Evolutionary conservation across 92 coral and sea anemone species (phyloP), one percentile per base, ranked within the genome.

Genomic region (Bergia puertoricense): DNA sequence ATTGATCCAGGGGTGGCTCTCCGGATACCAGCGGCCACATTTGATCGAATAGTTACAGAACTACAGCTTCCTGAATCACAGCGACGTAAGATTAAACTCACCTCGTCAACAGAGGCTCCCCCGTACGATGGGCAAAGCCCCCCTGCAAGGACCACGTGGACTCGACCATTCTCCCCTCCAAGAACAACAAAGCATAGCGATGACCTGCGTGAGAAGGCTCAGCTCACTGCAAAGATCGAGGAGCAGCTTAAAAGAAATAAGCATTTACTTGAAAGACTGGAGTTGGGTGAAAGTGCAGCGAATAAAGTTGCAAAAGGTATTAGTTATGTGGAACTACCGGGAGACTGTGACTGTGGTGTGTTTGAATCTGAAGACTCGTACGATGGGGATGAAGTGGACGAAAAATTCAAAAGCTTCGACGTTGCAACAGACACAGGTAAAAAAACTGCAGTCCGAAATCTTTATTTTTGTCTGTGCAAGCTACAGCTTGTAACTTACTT

Each of bases 21-120:
- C 6, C 92, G 99, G 20, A 94, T 97, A 59, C 96, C 99, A 18
- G 85, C 89, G 15, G 85, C 93, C 1, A 93, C 90, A 40, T 97
- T 91, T 82, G 93, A 95, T 71, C 93, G 98, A 62, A 90, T 95
- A 30, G 95, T 93, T 6, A 91, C 95, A 40, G 99, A 97, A 79
- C 92, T 97, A 15, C 99, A 94, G 65, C 91, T 97, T 18, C 99
- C 99, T 10, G 96, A 97, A 85, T 92, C 94, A 45, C 99, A 97
- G 88, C 85, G 99, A 77, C 84, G 98, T 45, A 91, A 93, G 77
- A 94, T 94, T 7, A 85, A 89, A n/a, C 91, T 95, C 14, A 91
- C 89, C 20, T 87, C 95, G 48, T 88, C 93, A 59, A 82, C 93
- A 30, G 89, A 83, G 22, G 86, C 92, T 3, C 94, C 98, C 0